Evolutionary conservation across 2,113 vertebrate genomes (phyloP), one percentile per base, ranked within the genome.

Genomic region (Symphodus melops): DNA sequence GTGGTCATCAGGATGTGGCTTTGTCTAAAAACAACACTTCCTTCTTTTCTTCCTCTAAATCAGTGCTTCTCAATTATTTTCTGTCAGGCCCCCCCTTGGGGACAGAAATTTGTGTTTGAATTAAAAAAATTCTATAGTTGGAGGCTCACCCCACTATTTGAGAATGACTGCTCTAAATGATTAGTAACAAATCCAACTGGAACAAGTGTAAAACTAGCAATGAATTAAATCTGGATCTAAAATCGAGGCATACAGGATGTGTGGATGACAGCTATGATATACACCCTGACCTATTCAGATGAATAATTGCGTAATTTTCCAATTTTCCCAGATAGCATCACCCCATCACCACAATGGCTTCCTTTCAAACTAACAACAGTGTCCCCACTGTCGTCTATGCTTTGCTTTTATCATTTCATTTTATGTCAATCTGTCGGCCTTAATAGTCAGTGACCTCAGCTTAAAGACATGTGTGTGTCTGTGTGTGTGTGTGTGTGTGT

Each of bases 351-450:
- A 93, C 90, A 94, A 91, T 84, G 82, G 33, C 60, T 49, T 62
- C 71, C 89, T 80, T 91, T 94, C 78, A 91, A 91, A 23, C 19
- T 72, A 72, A 58, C 17, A 84, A 92, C 78, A 89, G 65, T 53
- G 72, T 72, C 60, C 51, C 68, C 78, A 59, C 81, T 89, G 89
- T 90, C 72, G 41, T 61, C 59, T 9, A 19, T 36, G 61, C 59
- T 56, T 46, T 46, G 21, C 60, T 28, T 73, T 71, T 64, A 85
- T 79, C 69, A 53, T 70, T 76, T 74, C 69, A 63, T 66, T 51
- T 85, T 51, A 49, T 69, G 51, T 52, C 59, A 49, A 79, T 69
- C 60, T 62, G 46, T 83, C 72, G 61, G 54, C 21, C 49, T 78
- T 72, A 56, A 52, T 19, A 68, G 52, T 46, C n/a, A 67, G 64